phyloP scores from a whole-genome alignment of 2,888 invertebrate species.

The Molorchus minor region DNA sequence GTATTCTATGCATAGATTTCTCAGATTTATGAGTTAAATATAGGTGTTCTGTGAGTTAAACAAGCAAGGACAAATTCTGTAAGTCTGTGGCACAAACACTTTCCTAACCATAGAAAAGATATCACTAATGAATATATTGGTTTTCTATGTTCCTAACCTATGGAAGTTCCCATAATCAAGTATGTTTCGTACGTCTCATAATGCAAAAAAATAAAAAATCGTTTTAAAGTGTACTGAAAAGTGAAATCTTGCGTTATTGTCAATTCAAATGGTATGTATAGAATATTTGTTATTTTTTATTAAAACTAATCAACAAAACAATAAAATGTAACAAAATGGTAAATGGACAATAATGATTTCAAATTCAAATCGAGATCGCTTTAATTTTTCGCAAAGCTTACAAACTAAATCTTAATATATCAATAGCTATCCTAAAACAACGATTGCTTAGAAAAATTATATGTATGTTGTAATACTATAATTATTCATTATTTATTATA shows the following conservation, averaged over 20 bases:
- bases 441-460: constrained; percentile 65
- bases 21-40: too few species aligned
- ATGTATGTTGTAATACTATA: constrained; percentile 63
- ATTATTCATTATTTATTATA: constrained; percentile 59
- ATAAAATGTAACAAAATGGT: constrained; percentile 52
- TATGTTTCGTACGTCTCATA: too few species aligned
- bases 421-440: constrained; percentile 64
- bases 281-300: constrained; percentile 44
- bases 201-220: too few species aligned
- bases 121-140: too few species aligned
- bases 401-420: constrained; percentile 63
- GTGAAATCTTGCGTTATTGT: neutral
- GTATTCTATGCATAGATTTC: too few species aligned
- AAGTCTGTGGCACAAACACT: too few species aligned
- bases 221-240: constrained; percentile 1
- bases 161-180: too few species aligned
- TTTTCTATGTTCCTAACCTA: too few species aligned
- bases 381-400: constrained; percentile 64
- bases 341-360: constrained; percentile 54
- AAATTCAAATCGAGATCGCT: constrained; percentile 61
- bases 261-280: constrained; percentile 15
- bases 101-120: too few species aligned
- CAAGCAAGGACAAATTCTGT: too few species aligned
- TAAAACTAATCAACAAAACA: constrained; percentile 48
- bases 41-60: too few species aligned